Base-by-base conservation (phyloP, 2,113 vertebrate genomes). In the Chionomys nivalis region DNA sequence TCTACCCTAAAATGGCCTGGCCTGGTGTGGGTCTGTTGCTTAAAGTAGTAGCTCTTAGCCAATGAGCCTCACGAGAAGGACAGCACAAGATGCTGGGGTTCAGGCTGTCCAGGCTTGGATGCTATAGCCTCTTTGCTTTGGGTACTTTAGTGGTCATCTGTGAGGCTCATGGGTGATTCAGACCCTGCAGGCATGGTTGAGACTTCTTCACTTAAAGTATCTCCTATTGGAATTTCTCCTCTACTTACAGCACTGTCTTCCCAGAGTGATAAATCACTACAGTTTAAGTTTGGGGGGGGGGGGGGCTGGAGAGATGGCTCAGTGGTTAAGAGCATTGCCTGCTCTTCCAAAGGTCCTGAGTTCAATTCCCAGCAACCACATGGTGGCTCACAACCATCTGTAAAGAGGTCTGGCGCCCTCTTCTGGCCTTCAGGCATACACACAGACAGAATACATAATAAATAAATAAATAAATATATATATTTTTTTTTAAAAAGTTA, bases 191-290 rank as follows among this genome's bases (percentile, higher is more conserved):
- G 76, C 85, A 9, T 17, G 5, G 63, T 4, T 36, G 81, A 77
- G 33, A 36, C 17, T 31, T 33, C 5, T 52, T 95, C 17, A 7
- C 33, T n/a, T 55, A 26, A 4, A 42, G 7, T 52, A 17, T 55
- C 65, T 90, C 5, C 12, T 39, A 47, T 61, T 82, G 92, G 75
- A 91, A 49, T 95, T 36, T 44, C 73, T n/a, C 77, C 89, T 70
- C 55, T 87, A 47, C 42, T 44, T 61, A 94, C 55, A n/a, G 49
- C 65, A 24, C 70, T 7, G 23, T 66, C 87, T 96, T 97, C 77
- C 85, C 79, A 79, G 96, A 89, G 91, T 72, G 77, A 93, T 93
- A 97, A 66, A 91, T 93, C 87, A 66, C 65, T 33, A 5, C 58
- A 21, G 31, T 70, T 93, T 89, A 89, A 92, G 72, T 28, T n/a